These are phyloP conservation scores for Darevskia nairensis DNA, from an alignment of 2,797 vertebrate species.

Conservation along the genomic window DNA sequence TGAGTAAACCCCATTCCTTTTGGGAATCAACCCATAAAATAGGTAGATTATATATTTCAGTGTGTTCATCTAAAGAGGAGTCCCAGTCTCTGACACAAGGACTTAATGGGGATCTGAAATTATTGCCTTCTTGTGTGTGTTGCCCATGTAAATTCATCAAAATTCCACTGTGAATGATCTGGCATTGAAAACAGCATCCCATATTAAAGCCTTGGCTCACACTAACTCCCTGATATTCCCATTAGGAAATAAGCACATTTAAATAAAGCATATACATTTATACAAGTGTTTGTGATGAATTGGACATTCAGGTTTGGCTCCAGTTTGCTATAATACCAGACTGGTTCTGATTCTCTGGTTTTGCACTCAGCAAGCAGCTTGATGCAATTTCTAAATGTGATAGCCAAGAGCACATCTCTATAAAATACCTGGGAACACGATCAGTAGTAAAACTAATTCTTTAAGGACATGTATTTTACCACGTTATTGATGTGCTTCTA, in stretches of 20 bases:
- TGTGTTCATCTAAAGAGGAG: background rate
- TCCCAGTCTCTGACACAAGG: background rate
- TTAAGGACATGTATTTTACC: background rate
- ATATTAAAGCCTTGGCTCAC: constrained; percentile 6
- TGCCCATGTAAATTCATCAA: background rate
- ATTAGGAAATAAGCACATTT: constrained; percentile 52
- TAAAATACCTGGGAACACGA: constrained; percentile 45
- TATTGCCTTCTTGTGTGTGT: background rate
- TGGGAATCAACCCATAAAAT: background rate
- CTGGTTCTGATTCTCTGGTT: constrained; percentile 42
- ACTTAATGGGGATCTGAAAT: background rate
- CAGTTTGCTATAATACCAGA: constrained; percentile 19
- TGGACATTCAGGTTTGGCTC: constrained; percentile 27
- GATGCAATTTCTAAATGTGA: constrained; percentile 47
- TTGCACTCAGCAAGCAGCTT: constrained; percentile 48
- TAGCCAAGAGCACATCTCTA: constrained; percentile 48
- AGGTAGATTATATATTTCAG: background rate
- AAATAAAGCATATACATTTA: constrained; percentile 58
- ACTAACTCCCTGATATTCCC: constrained; percentile 38
- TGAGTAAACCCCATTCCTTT: background rate
- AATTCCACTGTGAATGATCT: background rate
- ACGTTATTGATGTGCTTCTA: constrained; percentile 29
- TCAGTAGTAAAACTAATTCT: constrained; percentile 43
- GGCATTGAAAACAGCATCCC: background rate
- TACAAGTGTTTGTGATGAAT: constrained; percentile 58